Evolutionary conservation across 2,113 vertebrate genomes (phyloP), one percentile per base, ranked within the genome.

Genomic region (Dicrurus megarhynchus): DNA sequence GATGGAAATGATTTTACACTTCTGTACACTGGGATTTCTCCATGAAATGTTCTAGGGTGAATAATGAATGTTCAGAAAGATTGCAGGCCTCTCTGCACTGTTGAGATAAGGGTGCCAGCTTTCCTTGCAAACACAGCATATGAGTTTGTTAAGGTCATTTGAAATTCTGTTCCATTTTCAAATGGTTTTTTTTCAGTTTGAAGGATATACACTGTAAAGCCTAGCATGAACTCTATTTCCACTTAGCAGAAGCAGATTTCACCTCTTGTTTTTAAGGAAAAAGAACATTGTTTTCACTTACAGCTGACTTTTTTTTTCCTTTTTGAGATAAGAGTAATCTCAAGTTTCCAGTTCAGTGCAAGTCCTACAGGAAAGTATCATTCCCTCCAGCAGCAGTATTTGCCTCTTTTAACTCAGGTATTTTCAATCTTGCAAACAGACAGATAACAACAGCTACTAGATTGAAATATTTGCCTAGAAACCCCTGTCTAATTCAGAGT

Each of bases 201-300:
- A 79, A 93, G 41, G 50, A 59, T 15, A 47, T 17, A n/a, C 68
- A 74, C 49, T 85, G n/a, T 47, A 89, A 92, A 84, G 63, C 69
- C 69, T 57, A 46, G 32, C 88, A 71, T 30, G 47, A 93, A 89
- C 32, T 90, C 64, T n/a, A 41, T 15, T 92, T 87, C 79, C 80
- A 84, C 33, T 79, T 46, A 46, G 35, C 49, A 91, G 87, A 49
- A 71, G 16, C 16, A 44, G 20, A 83, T 65, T 73, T 79, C n/a
- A 74, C 49, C 60, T 65, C 81, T 46, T 92, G 52, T 81, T 96
- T 95, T 79, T 85, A 84, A 94, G 92, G 76, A 92, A 93, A 61
- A 19, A 90, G 56, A 33, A 71, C 85, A 69, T 63, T 86, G 87
- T 96, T 95, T 93, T 94, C 90, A 88, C 52, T 86, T 80, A 63